phyloP scores from a whole-genome alignment of 2,797 vertebrate species.

The Peromyscus nudipes region DNA sequence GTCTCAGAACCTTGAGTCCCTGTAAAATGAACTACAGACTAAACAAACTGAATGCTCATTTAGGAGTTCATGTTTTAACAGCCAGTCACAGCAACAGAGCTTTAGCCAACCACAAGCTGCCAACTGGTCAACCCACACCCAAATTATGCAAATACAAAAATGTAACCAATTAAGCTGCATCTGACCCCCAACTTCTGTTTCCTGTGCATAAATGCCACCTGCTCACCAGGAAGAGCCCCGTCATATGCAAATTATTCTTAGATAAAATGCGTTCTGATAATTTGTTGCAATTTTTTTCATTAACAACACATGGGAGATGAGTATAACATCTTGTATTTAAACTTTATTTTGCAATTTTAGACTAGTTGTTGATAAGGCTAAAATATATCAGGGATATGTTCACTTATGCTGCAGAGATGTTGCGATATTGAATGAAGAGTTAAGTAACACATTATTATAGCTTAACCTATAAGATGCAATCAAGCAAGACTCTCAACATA shows the following conservation, averaged over 20 bases:
- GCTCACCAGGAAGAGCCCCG: background rate
- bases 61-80: background rate
- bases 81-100: background rate
- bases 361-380: background rate
- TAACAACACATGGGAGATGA: background rate
- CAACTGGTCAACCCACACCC: background rate
- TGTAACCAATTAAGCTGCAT: background rate
- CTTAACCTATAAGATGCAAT: background rate
- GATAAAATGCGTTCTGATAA: background rate
- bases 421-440: background rate
- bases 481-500: background rate
- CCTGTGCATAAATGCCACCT: background rate
- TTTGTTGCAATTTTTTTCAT: background rate
- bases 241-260: background rate
- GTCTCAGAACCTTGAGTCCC: background rate
- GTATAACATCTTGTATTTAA: background rate
- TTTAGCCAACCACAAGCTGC: background rate
- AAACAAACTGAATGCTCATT: background rate
- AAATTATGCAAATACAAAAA: background rate
- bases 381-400: background rate
- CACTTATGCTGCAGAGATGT: background rate
- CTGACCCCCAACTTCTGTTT: background rate
- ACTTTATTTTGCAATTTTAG: slow-evolving; percentile 51
- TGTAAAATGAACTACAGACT: background rate
- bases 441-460: background rate